Base-by-base conservation (phyloP, 92 coral and sea anemone genomes). In the Paragorgia papillata region DNA sequence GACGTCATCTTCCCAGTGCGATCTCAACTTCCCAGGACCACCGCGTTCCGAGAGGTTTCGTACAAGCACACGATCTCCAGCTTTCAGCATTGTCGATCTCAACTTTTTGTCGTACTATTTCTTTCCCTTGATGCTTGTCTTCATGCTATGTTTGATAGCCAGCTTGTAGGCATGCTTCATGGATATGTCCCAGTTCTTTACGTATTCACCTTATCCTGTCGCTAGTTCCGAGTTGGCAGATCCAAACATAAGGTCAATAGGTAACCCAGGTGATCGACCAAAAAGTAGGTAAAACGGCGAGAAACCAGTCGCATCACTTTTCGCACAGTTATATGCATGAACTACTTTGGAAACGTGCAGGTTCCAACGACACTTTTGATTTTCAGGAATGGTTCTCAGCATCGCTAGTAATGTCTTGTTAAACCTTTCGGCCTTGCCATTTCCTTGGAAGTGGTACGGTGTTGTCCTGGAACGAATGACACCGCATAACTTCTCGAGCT, bases 311-410 rank as follows among this genome's bases (percentile, higher is more conserved):
- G 69, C 69, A 24, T 73, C 49, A 19, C 73, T 73, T 9, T 29
- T 50, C 18, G 85, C 79, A 53, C 81, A 84, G n/a, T 71, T 84
- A 51, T 84, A 84, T 29, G 84, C 84, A 58, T 84, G 85, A 1
- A 84, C 88, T 7, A 84, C 75, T 48, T 84, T 79, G 19, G 33
- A 49, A 9, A 84, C 57, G 29, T 46, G 37, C 24, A 46, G 43
- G 13, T 62, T 55, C 88, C 88, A 78, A 12, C 67, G 46, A 30
- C 48, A 14, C 32, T 83, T 83, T 66, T 69, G 43, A 15, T 46
- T n/a, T n/a, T n/a, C n/a, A n/a, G n/a, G n/a, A n/a, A n/a, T n/a
- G n/a, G n/a, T n/a, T n/a, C n/a, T n/a, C 17, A 69, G 15, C 75
- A 69, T 69, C 3, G 75, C 0, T 21, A 69, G 44, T 13, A 69